Evolutionary conservation across 1,140 invertebrate species (phyloP).

Genomic region (Anastatus disparis): DNA sequence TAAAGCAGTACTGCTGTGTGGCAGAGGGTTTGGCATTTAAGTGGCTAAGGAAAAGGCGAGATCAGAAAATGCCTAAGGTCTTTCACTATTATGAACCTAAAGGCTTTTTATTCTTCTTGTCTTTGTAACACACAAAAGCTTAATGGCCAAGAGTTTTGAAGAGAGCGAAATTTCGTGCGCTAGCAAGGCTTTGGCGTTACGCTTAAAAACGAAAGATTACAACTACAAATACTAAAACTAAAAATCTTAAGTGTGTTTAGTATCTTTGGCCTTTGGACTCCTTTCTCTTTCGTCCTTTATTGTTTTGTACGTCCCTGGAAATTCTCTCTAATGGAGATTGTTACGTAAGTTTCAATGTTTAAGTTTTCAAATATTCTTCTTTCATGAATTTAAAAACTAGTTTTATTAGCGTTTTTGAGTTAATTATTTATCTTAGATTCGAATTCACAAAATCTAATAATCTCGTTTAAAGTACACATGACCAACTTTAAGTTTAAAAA

Average conservation of each 20-base stretch:
- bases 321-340: background rate
- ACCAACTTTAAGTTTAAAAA: no score
- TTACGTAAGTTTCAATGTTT: slow-evolving; percentile 22
- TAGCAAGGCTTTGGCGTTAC: background rate
- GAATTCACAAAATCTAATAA: background rate
- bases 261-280: no score
- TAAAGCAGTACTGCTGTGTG: slow-evolving; percentile 37
- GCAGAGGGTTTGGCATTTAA: slow-evolving; percentile 39
- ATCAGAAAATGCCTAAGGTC: slow-evolving; percentile 40
- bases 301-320: slow-evolving; percentile 13
- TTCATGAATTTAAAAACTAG: background rate
- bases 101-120: no score
- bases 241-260: no score
- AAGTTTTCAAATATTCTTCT: background rate
- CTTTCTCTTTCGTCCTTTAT: background rate
- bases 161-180: slow-evolving; percentile 36
- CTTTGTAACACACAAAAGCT: slow-evolving; percentile 40
- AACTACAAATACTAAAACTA: slow-evolving; percentile 1
- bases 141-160: slow-evolving; percentile 41
- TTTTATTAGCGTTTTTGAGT: no score
- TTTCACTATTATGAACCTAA: slow-evolving; percentile 3
- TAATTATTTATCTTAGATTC: background rate
- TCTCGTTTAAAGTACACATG: no score
- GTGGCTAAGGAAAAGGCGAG: slow-evolving; percentile 34
- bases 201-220: slow-evolving; percentile 40